phyloP scores from a whole-genome alignment of 1,140 invertebrate genomes.

The Cotesia chilonis region DNA sequence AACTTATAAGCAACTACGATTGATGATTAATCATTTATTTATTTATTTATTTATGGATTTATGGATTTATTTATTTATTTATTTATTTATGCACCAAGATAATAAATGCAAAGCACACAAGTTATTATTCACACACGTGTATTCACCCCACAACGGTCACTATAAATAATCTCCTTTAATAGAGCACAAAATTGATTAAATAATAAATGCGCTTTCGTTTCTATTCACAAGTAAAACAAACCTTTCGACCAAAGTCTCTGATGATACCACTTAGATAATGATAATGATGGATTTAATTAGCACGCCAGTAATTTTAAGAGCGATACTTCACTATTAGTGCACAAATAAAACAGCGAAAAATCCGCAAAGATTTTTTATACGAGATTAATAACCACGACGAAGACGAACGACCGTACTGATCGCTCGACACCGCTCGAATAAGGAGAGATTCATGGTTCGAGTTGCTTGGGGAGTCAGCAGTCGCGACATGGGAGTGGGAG shows the following conservation, averaged over 20 bases:
- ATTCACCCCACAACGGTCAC: conserved; percentile 22
- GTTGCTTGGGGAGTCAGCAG: conserved; percentile 7
- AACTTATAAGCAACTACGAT: neutral
- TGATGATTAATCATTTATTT: neutral
- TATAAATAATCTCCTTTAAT: conserved; percentile 24
- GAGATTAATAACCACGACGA: neutral
- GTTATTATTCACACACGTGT: conserved; percentile 32
- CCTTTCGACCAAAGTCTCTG: conserved; percentile 39
- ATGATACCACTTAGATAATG: conserved; percentile 20
- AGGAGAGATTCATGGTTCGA: neutral
- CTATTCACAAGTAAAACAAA: conserved; percentile 26
- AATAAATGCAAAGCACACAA: conserved; percentile 22
- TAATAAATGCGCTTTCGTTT: conserved; percentile 2
- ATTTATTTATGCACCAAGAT: conserved; percentile 12
- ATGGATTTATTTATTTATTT: conserved; percentile 18
- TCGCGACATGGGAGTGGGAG: conserved; percentile 6
- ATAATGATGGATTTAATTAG: neutral
- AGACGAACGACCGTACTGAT: neutral
- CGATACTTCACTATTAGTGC: neutral
- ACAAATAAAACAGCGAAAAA: neutral
- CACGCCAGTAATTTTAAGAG: neutral
- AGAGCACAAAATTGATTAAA: conserved; percentile 9
- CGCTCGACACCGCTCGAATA: conserved; percentile 6
- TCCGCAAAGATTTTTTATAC: no score
- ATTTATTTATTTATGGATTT: neutral